Base-by-base conservation (phyloP, 2,797 vertebrate genomes). In the Arremon brunneinucha region DNA sequence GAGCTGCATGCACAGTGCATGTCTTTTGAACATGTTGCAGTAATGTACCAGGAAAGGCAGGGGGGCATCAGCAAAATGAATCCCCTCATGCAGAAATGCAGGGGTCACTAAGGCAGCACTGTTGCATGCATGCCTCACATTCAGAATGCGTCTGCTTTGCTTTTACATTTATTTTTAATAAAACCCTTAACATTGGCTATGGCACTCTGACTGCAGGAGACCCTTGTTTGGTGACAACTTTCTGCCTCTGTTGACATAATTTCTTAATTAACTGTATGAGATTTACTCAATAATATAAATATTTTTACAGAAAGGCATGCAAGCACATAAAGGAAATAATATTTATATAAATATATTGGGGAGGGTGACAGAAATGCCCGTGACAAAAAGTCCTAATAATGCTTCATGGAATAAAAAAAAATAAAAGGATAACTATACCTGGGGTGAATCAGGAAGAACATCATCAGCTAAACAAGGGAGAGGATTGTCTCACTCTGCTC, bases 141-240 rank as follows among this genome's bases (percentile, higher is more conserved):
- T 87, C 75, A 53, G 12, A 78, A 37, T 2, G 9, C 41, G 30
- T 59, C 68, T 83, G 13, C 41, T 64, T 59, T 46, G 44, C 43
- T 75, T 80, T 88, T n/a, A 74, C 5, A 47, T 83, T 90, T 83
- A 20, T 85, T 93, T 94, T 75, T 77, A 89, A 87, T 47, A 77
- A 77, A 87, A 35, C 20, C 12, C 32, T 89, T 70, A 49, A 28
- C 13, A 62, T 55, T 53, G 79, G 49, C 50, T 80, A 53, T 32
- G 34, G 71, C 30, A 47, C 22, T 79, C 11, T 24, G 71, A 30
- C 26, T 90, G 44, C 32, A 63, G 41, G 17, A 52, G 37, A 78
- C n/a, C 28, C 24, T 60, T 52, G 30, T 62, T 44, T 65, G 57
- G 47, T 88, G 82, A 79, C 68, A 87, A 30, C 44, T 75, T 93